Conservation (phyloP, 1,140 invertebrate species). For the Drosophila chauvacae region DNA sequence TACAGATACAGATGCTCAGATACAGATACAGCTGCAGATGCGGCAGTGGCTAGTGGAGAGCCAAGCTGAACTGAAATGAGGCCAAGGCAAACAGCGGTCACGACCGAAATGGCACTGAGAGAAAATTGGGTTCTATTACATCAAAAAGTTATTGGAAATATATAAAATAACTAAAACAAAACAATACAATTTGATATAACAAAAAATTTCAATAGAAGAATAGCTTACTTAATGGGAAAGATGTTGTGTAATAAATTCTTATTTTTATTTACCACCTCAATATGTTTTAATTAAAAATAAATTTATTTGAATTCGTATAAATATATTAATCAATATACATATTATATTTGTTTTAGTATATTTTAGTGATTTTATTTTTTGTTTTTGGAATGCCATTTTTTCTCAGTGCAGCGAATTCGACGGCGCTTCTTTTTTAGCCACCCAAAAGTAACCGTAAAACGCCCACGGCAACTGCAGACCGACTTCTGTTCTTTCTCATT, state of each 20-base stretch:
- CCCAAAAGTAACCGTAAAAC: constrained; percentile 51
- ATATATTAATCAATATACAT: too few species aligned
- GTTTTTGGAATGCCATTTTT: background rate
- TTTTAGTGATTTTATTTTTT: background rate
- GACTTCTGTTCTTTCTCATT: constrained; percentile 60
- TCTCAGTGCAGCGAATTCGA: constrained; percentile 7
- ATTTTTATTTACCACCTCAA: background rate
- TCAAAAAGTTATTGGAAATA: background rate
- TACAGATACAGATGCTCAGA: constrained; percentile 12
- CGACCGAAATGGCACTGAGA: constrained; percentile 27
- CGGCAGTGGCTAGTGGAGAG: constrained; percentile 19
- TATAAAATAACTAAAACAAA: background rate
- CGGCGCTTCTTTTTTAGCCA: constrained; percentile 2
- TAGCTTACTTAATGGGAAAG: background rate
- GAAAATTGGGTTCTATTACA: background rate
- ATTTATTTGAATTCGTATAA: background rate
- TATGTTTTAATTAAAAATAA: background rate
- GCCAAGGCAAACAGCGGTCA: constrained; percentile 68
- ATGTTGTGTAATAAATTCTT: background rate
- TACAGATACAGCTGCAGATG: constrained; percentile 9
- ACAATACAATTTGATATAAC: too few species aligned
- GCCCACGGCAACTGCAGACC: constrained; percentile 41
- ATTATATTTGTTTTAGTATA: too few species aligned
- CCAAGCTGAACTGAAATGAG: constrained; percentile 53
- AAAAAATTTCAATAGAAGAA: background rate